phyloP scores from a whole-genome alignment of 2,888 invertebrate genomes.

The Crematogaster levior region DNA sequence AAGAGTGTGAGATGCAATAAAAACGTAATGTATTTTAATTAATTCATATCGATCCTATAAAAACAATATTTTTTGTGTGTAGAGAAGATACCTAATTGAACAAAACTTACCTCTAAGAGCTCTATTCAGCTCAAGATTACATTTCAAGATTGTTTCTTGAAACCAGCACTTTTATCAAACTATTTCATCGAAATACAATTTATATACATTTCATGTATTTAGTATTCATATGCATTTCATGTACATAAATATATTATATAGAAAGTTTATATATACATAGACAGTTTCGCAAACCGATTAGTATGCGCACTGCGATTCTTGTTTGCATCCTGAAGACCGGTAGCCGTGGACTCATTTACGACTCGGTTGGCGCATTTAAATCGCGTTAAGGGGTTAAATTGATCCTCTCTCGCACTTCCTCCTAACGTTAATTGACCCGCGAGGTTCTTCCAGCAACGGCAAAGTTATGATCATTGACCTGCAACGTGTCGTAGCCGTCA shows the following conservation, averaged over 20 bases:
- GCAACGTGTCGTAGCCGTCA: constrained; percentile 8
- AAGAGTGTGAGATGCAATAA: background rate
- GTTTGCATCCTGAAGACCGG: background rate
- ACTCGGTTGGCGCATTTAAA: constrained; percentile 45
- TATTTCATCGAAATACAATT: background rate
- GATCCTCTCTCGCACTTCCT: background rate
- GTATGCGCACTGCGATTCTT: background rate
- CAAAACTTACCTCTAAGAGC: background rate
- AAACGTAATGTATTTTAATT: background rate
- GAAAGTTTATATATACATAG: too few relatives aligned
- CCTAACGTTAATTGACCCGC: constrained; percentile 29
- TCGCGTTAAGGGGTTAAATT: constrained; percentile 41
- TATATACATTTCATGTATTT: background rate
- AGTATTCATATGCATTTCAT: background rate
- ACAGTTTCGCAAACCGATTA: background rate
- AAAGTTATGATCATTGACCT: constrained; percentile 19
- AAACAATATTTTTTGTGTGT: background rate
- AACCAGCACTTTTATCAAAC: background rate
- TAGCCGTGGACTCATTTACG: constrained; percentile 15
- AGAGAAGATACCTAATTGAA: background rate
- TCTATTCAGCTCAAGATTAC: background rate
- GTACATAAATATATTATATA: background rate
- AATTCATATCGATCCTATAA: background rate
- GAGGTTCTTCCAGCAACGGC: constrained; percentile 9
- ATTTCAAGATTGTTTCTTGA: background rate